A percentile compares a stretch with the other conserved stretches of the same genome.
Evolutionary conservation across 2,797 vertebrate species (phyloP).

Genomic region (Sciurus vulgaris): DNA sequence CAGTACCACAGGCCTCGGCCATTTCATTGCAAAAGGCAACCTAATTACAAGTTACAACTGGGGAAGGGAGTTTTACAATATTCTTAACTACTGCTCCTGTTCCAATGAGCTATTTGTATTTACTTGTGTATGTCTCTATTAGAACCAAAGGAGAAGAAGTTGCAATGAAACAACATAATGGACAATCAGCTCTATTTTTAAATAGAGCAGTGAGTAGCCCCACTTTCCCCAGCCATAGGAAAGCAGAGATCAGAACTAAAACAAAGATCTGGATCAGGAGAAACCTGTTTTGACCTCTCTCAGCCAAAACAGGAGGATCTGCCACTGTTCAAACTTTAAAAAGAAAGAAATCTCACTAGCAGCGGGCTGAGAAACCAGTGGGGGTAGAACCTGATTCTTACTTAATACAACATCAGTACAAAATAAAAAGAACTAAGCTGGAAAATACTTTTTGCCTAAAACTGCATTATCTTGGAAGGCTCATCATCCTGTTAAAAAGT

Average conservation of each 20-base stretch:
- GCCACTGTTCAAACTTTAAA: background rate
- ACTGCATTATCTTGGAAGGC: background rate
- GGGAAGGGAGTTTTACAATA: background rate
- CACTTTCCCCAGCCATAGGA: background rate
- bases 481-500: background rate
- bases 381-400: background rate
- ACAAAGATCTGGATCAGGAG: background rate
- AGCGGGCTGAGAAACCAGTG: constrained; percentile 1
- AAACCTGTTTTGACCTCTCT: background rate
- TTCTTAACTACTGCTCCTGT: background rate
- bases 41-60: background rate
- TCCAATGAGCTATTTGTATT: background rate
- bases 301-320: background rate
- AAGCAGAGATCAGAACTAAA: constrained; percentile 1
- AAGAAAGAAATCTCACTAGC: constrained; percentile 27
- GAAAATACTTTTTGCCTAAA: constrained; percentile 30
- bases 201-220: background rate
- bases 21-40: background rate
- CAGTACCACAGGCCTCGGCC: background rate
- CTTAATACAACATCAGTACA: background rate
- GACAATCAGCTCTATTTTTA: background rate
- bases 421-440: constrained; percentile 7
- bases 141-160: background rate
- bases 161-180: background rate
- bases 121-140: background rate